Evolutionary conservation across 2,888 invertebrate species (phyloP).

Genomic region (Camponotus fellah): DNA sequence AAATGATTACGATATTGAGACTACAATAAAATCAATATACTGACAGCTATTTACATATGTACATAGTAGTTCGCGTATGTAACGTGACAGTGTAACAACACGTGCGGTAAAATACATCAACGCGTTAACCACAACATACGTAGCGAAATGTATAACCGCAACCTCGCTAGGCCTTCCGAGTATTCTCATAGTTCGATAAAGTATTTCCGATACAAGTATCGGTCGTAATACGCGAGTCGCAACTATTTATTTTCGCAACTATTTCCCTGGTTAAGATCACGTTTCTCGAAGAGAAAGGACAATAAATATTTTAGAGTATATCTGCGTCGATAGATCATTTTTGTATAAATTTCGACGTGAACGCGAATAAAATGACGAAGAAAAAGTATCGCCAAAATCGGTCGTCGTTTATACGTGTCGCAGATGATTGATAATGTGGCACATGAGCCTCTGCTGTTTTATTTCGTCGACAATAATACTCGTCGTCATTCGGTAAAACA

Average conservation of each 20-base stretch:
- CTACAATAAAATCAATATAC: constrained; percentile 15
- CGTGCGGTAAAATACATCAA: constrained; percentile 41
- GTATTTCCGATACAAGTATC: constrained; percentile 40
- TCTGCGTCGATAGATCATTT: not conserved
- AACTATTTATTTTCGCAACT: constrained; percentile 18
- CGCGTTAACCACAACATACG: constrained; percentile 30
- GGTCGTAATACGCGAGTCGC: not conserved
- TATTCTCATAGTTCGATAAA: constrained; percentile 29
- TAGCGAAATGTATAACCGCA: constrained; percentile 35
- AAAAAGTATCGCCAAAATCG: constrained; percentile 33
- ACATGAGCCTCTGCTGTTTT: constrained; percentile 2
- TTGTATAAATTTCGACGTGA: constrained; percentile 25
- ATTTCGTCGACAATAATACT: constrained; percentile 70
- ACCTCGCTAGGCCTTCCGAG: constrained; percentile 14
- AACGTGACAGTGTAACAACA: constrained; percentile 22
- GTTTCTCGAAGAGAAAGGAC: not conserved
- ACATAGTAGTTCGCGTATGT: constrained; percentile 28
- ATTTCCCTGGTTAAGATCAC: constrained; percentile 10
- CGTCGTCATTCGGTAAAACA: constrained; percentile 79
- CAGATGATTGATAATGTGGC: constrained; percentile 45
- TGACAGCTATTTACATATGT: constrained; percentile 41
- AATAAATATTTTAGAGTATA: constrained; percentile 1
- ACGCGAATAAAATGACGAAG: constrained; percentile 15
- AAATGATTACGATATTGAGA: not conserved
- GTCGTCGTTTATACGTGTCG: constrained; percentile 14